These are phyloP conservation scores for Dolichopus griseipennis DNA, from an alignment of 2,888 invertebrate species.

Conservation along the genomic window DNA sequence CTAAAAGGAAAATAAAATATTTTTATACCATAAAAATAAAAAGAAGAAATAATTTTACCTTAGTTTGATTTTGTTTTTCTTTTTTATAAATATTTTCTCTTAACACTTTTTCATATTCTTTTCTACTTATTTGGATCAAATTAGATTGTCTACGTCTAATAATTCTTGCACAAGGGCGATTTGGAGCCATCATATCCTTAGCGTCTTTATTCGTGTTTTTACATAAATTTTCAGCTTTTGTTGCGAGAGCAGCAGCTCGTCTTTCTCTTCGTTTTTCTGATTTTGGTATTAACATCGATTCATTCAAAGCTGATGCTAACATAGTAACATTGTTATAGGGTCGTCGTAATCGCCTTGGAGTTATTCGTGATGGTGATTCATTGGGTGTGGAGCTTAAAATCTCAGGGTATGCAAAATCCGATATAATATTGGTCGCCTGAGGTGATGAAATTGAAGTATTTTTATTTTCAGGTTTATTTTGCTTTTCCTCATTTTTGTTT, in stretches of 20 bases:
- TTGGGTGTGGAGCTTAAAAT: background rate
- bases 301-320: background rate
- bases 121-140: background rate
- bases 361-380: background rate
- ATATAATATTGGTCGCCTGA: background rate
- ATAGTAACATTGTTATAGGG: background rate
- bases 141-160: constrained; percentile 4
- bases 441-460: no score
- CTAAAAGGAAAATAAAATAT: background rate
- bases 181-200: background rate
- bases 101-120: background rate
- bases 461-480: background rate
- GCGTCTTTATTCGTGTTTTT: background rate
- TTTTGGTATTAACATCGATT: background rate
- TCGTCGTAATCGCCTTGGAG: background rate
- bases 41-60: background rate
- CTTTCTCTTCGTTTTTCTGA: background rate
- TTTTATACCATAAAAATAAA: background rate
- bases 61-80: background rate
- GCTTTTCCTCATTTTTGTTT: no score
- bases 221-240: background rate
- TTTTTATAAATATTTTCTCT: background rate
- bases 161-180: background rate
- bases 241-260: background rate
- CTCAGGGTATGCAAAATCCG: background rate